Evolutionary conservation across 92 coral and sea anemone species (phyloP), one percentile per base, ranked within the genome.

Genomic region (Heliopora coerulea): DNA sequence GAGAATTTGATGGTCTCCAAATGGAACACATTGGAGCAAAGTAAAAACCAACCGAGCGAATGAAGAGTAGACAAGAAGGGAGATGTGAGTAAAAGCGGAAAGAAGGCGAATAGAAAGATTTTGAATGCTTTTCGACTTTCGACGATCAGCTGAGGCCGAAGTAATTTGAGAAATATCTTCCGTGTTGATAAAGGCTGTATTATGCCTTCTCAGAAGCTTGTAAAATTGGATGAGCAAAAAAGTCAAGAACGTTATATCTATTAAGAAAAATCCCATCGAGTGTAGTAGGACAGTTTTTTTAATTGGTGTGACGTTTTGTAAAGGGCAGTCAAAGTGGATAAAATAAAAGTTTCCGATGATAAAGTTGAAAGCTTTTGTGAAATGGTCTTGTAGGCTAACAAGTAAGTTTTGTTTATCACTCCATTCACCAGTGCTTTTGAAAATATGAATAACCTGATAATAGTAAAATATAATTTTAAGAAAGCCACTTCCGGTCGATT

Each of bases 381-480:
- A 10, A 27, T 13, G 15, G 13, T 35, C 27, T 21, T 58, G 29
- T 15, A 58, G 0, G 6, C 39, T 61, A 31, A 25, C 7, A 12
- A 61, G 24, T 7, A 30, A 31, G 34, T 42, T 42, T 0, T 13
- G 14, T 14, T 61, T 1, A 25, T 61, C 26, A 0, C 42, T 42
- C 19, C 26, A 61, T 27, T 39, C 42, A 61, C 27, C 24, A 10
- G 42, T 24, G 19, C 31, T 25, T 33, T 19, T 15, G 24, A 33
- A 31, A 31, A 61, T 61, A 13, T 61, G 27, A 42, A 34, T 42
- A 21, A 61, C 39, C 39, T 61, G 67, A 23, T 61, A 61, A 61
- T 61, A 34, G 27, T 31, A 61, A 42, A 61, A 61, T 31, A 61
- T 14, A 15, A 61, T 61, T 61, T 61, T 61, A 13, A 61, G 42